Evolutionary conservation across 2,797 vertebrate species (phyloP).

Genomic region (Cyprinella venusta): DNA sequence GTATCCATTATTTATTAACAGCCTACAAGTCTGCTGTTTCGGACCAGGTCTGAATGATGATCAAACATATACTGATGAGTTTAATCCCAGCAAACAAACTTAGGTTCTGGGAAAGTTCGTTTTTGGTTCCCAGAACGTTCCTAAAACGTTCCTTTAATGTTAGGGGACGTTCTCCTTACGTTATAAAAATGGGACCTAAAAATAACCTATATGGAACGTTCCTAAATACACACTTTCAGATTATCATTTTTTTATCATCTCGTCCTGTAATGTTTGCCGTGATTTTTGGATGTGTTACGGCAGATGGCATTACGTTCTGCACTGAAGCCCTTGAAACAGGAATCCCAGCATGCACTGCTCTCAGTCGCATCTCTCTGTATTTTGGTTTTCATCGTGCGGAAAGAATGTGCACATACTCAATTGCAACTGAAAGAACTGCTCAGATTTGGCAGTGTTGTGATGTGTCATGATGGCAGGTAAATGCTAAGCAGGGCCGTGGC

Average conservation of each 20-base stretch:
- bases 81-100: no score
- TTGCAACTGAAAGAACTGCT: neutral
- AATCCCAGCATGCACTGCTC: neutral
- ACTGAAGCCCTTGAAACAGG: neutral
- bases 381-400: neutral
- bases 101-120: no score
- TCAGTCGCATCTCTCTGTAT: no score
- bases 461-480: neutral
- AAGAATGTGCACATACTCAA: neutral
- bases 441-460: neutral
- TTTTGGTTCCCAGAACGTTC: no score
- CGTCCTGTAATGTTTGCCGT: neutral
- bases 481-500: neutral
- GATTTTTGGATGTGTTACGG: neutral
- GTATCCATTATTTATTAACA: no score
- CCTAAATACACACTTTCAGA: neutral
- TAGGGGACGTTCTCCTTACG: no score
- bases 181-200: no score
- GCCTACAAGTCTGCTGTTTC: no score
- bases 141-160: no score
- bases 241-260: neutral
- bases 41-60: no score
- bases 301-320: neutral
- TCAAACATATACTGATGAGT: no score
- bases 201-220: no score